Conservation (phyloP, 1,140 invertebrate species). For the Ceratina japonica region DNA sequence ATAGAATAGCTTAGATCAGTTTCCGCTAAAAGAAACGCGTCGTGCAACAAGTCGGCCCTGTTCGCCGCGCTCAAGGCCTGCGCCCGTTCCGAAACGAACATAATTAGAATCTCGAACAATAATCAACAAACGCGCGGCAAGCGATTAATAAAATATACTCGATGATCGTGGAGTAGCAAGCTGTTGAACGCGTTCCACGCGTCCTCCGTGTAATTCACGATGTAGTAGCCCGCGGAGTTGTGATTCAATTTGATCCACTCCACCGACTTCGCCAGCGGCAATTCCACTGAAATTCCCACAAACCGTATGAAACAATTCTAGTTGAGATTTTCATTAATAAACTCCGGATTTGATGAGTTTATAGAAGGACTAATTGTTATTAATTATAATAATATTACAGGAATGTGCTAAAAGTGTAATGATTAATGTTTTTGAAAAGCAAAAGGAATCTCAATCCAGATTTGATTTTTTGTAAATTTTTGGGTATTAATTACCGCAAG, state of each 20-base stretch:
- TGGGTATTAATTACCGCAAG: constrained; percentile 74
- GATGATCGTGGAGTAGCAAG: constrained; percentile 37
- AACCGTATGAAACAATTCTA: too few relatives aligned
- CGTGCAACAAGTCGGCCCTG: constrained; percentile 89
- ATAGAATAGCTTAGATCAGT: constrained; percentile 81
- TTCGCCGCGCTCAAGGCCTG: constrained; percentile 85
- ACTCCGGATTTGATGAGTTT: too few relatives aligned
- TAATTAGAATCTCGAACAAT: neutral
- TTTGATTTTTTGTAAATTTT: too few relatives aligned
- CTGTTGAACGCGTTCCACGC: constrained; percentile 81
- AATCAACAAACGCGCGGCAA: neutral
- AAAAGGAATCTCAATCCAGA: too few relatives aligned
- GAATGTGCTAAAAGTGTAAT: too few relatives aligned
- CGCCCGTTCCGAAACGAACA: neutral
- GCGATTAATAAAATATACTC: constrained; percentile 25
- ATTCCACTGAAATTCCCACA: constrained; percentile 59
- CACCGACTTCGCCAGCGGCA: constrained; percentile 59
- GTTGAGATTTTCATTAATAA: too few relatives aligned
- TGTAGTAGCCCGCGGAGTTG: constrained; percentile 90
- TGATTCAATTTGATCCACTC: constrained; percentile 90
- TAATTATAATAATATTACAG: too few relatives aligned
- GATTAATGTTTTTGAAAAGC: too few relatives aligned
- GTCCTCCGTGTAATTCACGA: constrained; percentile 86
- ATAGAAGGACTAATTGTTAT: too few relatives aligned
- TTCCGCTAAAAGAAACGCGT: constrained; percentile 88